These are phyloP conservation scores for Ophion ellenae DNA, from an alignment of 2,888 invertebrate species.

Conservation along the genomic window DNA sequence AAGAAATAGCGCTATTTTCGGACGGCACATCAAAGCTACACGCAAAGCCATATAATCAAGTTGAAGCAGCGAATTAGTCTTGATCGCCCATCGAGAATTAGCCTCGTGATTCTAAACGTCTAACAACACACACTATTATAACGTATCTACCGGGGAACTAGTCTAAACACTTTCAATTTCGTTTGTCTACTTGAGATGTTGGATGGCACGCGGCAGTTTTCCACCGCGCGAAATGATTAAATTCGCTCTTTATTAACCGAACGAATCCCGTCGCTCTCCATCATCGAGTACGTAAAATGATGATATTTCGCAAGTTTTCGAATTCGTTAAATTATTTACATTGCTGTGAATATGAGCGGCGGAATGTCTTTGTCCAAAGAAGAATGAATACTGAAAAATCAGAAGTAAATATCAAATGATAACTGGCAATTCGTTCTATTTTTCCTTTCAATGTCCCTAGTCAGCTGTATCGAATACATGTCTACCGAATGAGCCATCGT, in stretches of 20 bases:
- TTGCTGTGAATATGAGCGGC: neutral
- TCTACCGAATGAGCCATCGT: neutral
- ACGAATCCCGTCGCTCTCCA: constrained; percentile 6
- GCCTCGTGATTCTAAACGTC: constrained; percentile 19
- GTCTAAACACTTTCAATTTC: constrained; percentile 54
- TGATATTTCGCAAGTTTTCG: neutral
- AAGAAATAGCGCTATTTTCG: constrained; percentile 3
- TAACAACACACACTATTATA: constrained; percentile 27
- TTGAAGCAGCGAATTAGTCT: constrained; percentile 11
- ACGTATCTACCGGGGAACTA: constrained; percentile 54
- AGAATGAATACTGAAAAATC: neutral
- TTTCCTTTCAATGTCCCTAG: neutral
- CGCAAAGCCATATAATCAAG: constrained; percentile 40
- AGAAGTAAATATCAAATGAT: neutral
- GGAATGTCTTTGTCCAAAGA: neutral
- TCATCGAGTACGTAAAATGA: neutral
- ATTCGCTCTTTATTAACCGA: constrained; percentile 11
- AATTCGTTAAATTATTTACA: neutral
- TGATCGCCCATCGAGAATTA: constrained; percentile 6
- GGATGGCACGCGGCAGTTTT: constrained; percentile 47
- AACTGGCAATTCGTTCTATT: neutral
- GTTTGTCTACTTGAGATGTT: constrained; percentile 52
- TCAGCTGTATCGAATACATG: too few species aligned
- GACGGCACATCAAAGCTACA: constrained; percentile 28
- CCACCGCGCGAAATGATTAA: constrained; percentile 6